Base-by-base conservation (phyloP, 2,888 invertebrate species). In the Diadromus collaris region DNA sequence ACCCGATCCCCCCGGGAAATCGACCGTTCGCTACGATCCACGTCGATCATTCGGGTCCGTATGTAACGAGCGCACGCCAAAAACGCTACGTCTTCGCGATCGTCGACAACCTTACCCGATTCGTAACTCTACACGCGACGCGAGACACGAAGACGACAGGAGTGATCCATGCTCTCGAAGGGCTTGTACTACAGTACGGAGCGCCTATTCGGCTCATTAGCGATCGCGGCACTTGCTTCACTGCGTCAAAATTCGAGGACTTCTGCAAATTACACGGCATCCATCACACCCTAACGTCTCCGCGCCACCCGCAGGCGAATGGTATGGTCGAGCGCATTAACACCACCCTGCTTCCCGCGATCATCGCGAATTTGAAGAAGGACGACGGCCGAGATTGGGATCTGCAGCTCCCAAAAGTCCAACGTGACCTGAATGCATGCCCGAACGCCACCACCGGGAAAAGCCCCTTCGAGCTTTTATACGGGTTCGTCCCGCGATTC, bases 1-100 rank as follows among this genome's bases (percentile, higher is more conserved):
- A 86, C 65, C 85, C 85, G 29, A 84, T 84, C 16, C 82, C 82
- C 0, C 81, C 81, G 1, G 85, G 82, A 21, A 68, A 54, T 24
- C 51, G 83, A 58, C 84, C 85, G 3, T 86, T 86, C 54, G 83
- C 60, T 0, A 58, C 81, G 2, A 73, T 85, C 0, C 81, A 85
- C 48, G 24, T 83, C 2, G 83, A 85, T 32, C 84, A 85, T 65
- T 34, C 82, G 2, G 84, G 82, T 13, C 84, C 85, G 0, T 83
- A 84, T 41, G 67, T 84, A 1, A 76, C 71, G 1, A 80, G 76
- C 0, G 51, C 61, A 0, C 41, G 72, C 9, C 44, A 76, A 10
- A 83, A 83, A 65, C 78, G 80, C 54, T 82, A 85, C 64, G 56
- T 86, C 0, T 54, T 85, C 0, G 79, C 74, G 2, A 56, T 84